Evolutionary conservation across 2,113 vertebrate species (phyloP), one percentile per base, ranked within the genome.

Genomic region (Tamias sibiricus): DNA sequence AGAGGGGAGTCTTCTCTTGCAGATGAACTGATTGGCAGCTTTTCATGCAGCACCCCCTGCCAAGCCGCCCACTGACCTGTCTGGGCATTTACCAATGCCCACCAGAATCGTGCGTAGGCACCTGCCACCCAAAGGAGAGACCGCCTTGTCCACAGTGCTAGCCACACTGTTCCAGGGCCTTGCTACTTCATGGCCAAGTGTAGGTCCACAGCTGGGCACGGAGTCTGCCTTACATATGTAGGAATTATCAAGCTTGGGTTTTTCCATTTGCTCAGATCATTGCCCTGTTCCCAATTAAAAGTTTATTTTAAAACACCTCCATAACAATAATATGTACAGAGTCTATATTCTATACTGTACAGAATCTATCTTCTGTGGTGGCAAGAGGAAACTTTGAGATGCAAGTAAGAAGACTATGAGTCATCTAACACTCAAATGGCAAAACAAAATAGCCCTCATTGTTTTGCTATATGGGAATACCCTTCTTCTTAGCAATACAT

Each of bases 341-440:
- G 16, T 10, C 19, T 16, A 4, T 8, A 44, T 32, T 84, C 40
- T 19, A 49, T 1, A 74, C 75, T 35, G 24, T n/a, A 28, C 14
- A 52, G 44, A 79, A 24, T 10, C 22, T 20, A 3, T 8, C 40
- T 32, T 84, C 40, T 19, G 49, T 1, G 69, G 79, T 6, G 32
- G 54, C 0, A 37, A 80, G 37, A 90, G 72, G 59, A 64, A 90
- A 95, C 90, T 42, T 62, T 81, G 88, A 76, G 75, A 47, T 69
- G 49, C 9, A 62, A 83, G 44, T 44, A 32, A 57, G 82, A 94
- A 71, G 30, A 66, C 72, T 35, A 11, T 68, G 71, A 72, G 9
- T 71, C 84, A 91, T 92, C 81, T 89, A 72, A 69, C 37, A 80
- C 91, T 80, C 92, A 71, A 72, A 84, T 42, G 69, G n/a, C 35